A percentile compares a stretch with the other conserved stretches of the same genome.
phyloP scores from a whole-genome alignment of 2,797 vertebrate species.

The Euphonia xanthogaster region DNA sequence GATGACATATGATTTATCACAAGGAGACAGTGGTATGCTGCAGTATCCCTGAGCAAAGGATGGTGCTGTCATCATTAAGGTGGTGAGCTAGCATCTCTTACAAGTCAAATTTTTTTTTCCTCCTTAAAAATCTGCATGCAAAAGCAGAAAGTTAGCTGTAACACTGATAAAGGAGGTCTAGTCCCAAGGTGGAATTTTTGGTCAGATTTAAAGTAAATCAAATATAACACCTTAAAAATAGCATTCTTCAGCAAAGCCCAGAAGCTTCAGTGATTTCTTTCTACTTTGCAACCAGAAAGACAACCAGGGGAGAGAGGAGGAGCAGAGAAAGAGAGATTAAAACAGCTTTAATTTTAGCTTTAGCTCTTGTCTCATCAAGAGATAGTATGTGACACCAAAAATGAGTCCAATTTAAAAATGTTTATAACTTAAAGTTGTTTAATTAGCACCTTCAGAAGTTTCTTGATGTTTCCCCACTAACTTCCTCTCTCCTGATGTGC shows the following conservation, averaged over 20 bases:
- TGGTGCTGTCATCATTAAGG: not conserved
- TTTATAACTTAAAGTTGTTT: slow-evolving; percentile 5
- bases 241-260: not conserved
- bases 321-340: slow-evolving; percentile 12
- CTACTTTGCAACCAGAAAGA: slow-evolving; percentile 25
- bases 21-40: not conserved
- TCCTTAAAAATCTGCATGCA: slow-evolving; percentile 1
- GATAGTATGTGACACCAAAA: slow-evolving; percentile 33
- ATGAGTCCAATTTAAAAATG: slow-evolving; percentile 39
- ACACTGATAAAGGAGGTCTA: slow-evolving; percentile 15
- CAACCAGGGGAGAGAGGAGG: not conserved
- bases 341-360: slow-evolving; percentile 51
- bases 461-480: not conserved
- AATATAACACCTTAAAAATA: slow-evolving; percentile 51
- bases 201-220: slow-evolving; percentile 44
- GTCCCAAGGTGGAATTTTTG: not conserved
- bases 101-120: not conserved
- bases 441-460: slow-evolving; percentile 47
- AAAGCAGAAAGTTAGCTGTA: not conserved
- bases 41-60: not conserved
- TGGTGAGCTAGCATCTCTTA: not conserved
- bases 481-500: not conserved
- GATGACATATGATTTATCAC: not conserved
- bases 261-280: slow-evolving; percentile 21
- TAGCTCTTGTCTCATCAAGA: slow-evolving; percentile 13